Percentiles rank a stretch among this genome's conserved stretches.
Conservation (phyloP, 1,140 invertebrate genomes). For the Nasonia giraulti region DNA sequence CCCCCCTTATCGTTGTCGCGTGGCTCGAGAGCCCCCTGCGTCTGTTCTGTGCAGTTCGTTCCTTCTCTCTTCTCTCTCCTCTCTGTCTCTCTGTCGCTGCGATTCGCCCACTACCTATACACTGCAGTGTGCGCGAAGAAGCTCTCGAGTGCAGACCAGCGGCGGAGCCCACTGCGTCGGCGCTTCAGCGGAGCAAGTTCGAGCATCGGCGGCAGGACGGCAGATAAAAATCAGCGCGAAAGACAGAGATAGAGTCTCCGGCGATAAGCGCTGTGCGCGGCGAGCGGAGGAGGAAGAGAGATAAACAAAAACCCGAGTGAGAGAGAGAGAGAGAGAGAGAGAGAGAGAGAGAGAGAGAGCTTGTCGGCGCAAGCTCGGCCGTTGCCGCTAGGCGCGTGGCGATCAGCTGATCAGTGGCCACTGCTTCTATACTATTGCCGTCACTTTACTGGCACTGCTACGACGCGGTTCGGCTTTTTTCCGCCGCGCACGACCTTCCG, state of each 20-base stretch:
- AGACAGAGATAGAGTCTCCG: neutral
- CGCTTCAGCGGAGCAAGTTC: no score
- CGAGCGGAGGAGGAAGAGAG: neutral
- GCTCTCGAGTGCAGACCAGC: neutral
- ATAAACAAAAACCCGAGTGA: neutral
- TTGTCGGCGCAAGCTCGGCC: constrained; percentile 52
- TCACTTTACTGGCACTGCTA: neutral
- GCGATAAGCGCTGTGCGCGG: no score
- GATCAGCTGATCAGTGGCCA: constrained; percentile 69
- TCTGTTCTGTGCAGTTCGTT: neutral
- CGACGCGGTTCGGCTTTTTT: neutral
- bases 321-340: no score
- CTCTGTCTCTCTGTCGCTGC: no score
- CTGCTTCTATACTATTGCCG: neutral
- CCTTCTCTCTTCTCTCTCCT: no score
- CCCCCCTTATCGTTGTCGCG: neutral
- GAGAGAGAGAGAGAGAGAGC: no score
- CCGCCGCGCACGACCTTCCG: neutral
- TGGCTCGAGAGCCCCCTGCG: neutral
- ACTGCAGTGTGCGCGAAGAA: neutral
- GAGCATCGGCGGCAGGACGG: no score
- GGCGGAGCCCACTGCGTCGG: neutral
- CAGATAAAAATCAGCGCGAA: neutral
- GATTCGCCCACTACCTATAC: no score
- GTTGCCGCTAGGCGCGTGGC: constrained; percentile 61